Evolutionary conservation across 2,113 vertebrate species (phyloP), one percentile per base, ranked within the genome.

Genomic region (Panthera uncia): DNA sequence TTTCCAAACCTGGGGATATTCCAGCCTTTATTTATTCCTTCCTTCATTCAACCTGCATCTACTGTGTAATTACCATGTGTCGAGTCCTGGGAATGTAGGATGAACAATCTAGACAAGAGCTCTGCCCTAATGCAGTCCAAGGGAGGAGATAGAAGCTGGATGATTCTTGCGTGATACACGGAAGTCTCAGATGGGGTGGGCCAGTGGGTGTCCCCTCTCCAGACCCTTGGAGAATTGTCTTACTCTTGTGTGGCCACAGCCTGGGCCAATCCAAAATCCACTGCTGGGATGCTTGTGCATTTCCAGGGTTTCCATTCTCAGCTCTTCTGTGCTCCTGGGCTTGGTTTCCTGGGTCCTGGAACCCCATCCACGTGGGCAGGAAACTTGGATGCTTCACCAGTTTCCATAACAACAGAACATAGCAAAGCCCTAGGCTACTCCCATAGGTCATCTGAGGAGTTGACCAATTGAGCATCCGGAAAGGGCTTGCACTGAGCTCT

Each of bases 321-420:
- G 50, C 38, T 29, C 50, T 33, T 83, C 36, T 90, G 36, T 36
- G 31, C 65, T 65, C 33, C 85, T 33, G 4, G 65, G 18, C 85
- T 85, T 63, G 83, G 61, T 66, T 84, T 68, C 82, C 29, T 88
- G 69, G 9, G 16, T 66, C 66, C 61, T 41, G 5, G 29, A 61
- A 45, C 61, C 76, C 50, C 23, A 41, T 36, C 57, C 50, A 2
- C 14, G 41, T 50, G 81, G 55, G 14, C 41, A 57, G 65, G 79
- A 65, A 73, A 66, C 19, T 12, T 31, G 63, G 36, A 55, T 66
- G 52, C 45, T 71, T 94, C 27, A 12, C 50, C 29, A 41, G 71
- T 91, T 97, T 95, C 96, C 87, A 63, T 88, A 63, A 82, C 68
- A 52, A 87, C 74, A 74, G 52, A 74, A 71, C 5, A 29, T 31